Evolutionary conservation across 1,140 invertebrate genomes (phyloP), one percentile per base, ranked within the genome.

Genomic region (Leguminivora glycinivorella): DNA sequence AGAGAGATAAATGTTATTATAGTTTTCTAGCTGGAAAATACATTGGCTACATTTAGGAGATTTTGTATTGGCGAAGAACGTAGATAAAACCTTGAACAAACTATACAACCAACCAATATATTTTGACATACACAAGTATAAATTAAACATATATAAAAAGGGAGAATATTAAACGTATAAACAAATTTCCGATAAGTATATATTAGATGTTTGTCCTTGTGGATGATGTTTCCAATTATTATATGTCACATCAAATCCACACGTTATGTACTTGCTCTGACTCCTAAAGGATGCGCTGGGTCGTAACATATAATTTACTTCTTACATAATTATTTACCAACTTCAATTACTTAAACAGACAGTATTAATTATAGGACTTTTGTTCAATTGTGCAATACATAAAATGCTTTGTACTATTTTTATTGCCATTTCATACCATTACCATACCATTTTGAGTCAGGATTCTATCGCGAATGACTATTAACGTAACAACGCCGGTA

Each of bases 391-490:
- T 6, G 10, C n/a, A 17, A n/a, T 12, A 43, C n/a, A 10, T 6
- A 17, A n/a, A 17, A 3, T 43, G 40, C 1, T 17, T 43, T 43
- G 12, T 17, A 43, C 14, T 0, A 1, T 17, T 17, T 43, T 43
- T 43, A 43, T 17, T 14, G 12, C 40, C 14, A 43, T 17, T 43
- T 14, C 40, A 43, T 17, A 43, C 40, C 40, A n/a, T 58, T 58
- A 58, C 56, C 56, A 2, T 58, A 26, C 9, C 29, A 58, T 58
- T 29, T 58, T 26, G 56, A n/a, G 22, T 25, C 26, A 58, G 56
- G 56, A 58, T 26, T 58, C 22, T 10, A 10, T 14, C 14, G 25
- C 56, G 56, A 10, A 58, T 58, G 56, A 14, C 56, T 58, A 58
- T 58, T 58, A 58, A 14, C 22, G 22, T 58, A 58, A 58, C 24